Base-by-base conservation (phyloP, 2,888 invertebrate genomes). In the Campoletis raptor region DNA sequence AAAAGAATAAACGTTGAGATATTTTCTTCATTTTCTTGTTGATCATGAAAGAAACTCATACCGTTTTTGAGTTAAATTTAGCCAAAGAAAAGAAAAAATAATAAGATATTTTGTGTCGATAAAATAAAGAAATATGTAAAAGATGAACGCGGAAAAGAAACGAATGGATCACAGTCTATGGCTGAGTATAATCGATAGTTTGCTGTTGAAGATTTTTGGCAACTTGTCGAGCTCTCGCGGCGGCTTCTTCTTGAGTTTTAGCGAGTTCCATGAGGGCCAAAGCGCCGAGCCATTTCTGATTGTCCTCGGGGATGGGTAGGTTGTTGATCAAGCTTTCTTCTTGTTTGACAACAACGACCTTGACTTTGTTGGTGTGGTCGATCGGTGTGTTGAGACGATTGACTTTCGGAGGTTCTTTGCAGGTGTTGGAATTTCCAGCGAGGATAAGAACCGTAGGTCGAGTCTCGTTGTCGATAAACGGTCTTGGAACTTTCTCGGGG, bases 221-320 rank as follows among this genome's bases (percentile, higher is more conserved):
- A 37, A 90, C 79, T 79, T 87, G 88, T 21, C 92, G 85, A 64
- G 89, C 90, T 82, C 89, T 89, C 12, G 90, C 89, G 15, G 90
- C 92, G 37, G 90, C 91, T 77, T 94, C 92, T 81, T 92, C 91
- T 83, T 93, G 92, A 48, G 91, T 93, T 83, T 93, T 95, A 54
- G 96, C 95, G 66, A 96, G 92, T 92, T 96, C 95, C 92, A 96
- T 96, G 30, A 96, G 93, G 57, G 96, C 96, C 91, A 96, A 94
- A 57, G 96, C 96, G 36, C 96, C 96, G 87, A 96, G 94, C 95
- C 96, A 96, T 90, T 96, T 94, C 57, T 95, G 94, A 90, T 94
- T 94, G 64, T 94, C 94, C 81, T 95, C 94, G 6, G 92, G 92
- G 54, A 92, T 82, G 30, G 92, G 91, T 81, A 92, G 77, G 30